phyloP scores from a whole-genome alignment of 1,140 invertebrate species.

The Lasioglossum albipes region DNA sequence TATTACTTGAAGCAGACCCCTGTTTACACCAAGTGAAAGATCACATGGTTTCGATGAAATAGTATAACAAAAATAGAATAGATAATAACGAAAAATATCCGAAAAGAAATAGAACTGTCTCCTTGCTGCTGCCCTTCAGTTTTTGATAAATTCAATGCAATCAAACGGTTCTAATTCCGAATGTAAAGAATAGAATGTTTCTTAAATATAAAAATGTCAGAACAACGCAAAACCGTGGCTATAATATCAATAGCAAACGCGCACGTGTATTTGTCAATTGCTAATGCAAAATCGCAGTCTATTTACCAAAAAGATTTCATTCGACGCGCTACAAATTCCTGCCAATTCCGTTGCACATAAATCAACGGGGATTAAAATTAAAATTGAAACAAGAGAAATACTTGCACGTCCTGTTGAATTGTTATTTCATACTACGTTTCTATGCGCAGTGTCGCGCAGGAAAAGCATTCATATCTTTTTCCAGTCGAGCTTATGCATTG shows the following conservation, averaged over 20 bases:
- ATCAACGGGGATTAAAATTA: conserved; percentile 11
- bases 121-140: too few species aligned
- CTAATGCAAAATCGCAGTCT: background rate
- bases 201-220: background rate
- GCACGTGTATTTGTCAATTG: background rate
- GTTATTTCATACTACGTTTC: background rate
- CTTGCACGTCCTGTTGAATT: background rate
- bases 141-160: too few species aligned
- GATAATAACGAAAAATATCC: too few species aligned
- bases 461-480: conserved; percentile 17
- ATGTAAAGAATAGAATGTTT: too few species aligned
- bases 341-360: background rate
- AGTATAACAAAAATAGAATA: too few species aligned
- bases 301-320: background rate
- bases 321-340: background rate
- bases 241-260: background rate
- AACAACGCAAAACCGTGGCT: background rate
- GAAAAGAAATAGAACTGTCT: too few species aligned
- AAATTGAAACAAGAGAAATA: background rate
- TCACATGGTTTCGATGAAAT: too few species aligned
- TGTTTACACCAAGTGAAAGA: too few species aligned
- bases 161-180: too few species aligned
- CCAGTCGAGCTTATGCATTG: background rate
- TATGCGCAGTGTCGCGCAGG: background rate
- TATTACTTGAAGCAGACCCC: too few species aligned